Base-by-base conservation (phyloP, 2,797 vertebrate genomes). In the Pseudocheirus occidentalis region DNA sequence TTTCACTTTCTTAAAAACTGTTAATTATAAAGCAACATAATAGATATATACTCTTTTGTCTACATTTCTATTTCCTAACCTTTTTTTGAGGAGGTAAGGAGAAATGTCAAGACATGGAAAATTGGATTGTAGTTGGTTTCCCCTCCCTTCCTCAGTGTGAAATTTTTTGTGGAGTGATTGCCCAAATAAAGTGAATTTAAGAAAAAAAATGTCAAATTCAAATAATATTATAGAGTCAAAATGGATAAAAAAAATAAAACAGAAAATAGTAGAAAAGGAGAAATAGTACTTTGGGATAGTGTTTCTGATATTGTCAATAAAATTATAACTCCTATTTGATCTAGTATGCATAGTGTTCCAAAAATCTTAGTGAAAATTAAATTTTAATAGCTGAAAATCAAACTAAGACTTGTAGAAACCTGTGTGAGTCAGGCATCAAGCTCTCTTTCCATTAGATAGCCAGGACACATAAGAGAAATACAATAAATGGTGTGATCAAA, bases 1-100 rank as follows among this genome's bases (percentile, higher is more conserved):
- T 46, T 81, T 81, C 18, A 81, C 21, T 81, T 81, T 40, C 66
- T 81, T 40, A n/a, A 81, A 81, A 81, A 81, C 16, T 40, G 2
- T 46, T 24, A 81, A 81, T 81, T 24, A 46, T 81, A 40, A 81
- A 81, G 66, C 40, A 87, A 12, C 6, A 50, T 11, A 54, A 9
- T 92, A 81, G 5, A 91, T 59, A 96, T 96, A 21, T 95, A 54
- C 92, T 92, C 14, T 92, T 46, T 93, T 55, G 53, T 11, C 90
- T 91, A 53, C 50, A 21, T 31, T 89, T 93, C 93, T 96, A 95
- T 95, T 34, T 93, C 11, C 93, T 93, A 93, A 28, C 90, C 92
- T 90, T 91, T 54, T 94, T 92, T 94, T 92, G 55, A 89, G 16
- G 91, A 96, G 5, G 0, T 73, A 62, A 93, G 89, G 27, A 28